Conservation (phyloP, 2,113 vertebrate genomes). For the Pelvicachromis taeniatus region DNA sequence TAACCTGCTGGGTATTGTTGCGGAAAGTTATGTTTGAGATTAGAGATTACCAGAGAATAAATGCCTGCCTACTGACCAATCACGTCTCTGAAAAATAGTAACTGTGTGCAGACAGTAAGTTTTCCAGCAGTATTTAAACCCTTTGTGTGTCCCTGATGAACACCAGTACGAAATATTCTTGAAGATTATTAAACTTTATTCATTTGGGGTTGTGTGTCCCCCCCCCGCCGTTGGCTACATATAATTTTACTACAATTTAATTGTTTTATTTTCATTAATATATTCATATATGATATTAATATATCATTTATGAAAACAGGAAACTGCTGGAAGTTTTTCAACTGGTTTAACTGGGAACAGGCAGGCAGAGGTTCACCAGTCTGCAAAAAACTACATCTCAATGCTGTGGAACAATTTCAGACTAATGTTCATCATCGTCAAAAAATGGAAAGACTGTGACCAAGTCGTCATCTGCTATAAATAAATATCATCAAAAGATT, state of each 20-base stretch:
- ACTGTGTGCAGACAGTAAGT: fast-evolving
- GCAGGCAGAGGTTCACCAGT: fast-evolving
- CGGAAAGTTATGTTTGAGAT: not conserved
- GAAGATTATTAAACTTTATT: not conserved
- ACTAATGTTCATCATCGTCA: too few relatives aligned
- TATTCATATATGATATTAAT: not conserved
- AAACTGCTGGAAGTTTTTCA: not conserved
- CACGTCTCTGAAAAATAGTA: not conserved
- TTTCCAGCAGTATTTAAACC: not conserved
- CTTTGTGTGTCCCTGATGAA: not conserved
- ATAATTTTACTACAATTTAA: not conserved
- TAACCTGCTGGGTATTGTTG: not conserved
- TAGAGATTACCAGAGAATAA: not conserved
- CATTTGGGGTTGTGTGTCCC: fast-evolving
- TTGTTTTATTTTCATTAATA: not conserved
- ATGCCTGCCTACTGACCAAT: not conserved
- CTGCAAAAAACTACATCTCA: not conserved
- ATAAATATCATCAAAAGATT: too few relatives aligned
- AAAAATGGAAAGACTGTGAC: too few relatives aligned
- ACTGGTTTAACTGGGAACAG: not conserved
- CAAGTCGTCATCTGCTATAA: too few relatives aligned
- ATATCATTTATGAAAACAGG: not conserved
- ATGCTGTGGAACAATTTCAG: too few relatives aligned
- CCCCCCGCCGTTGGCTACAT: not conserved
- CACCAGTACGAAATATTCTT: not conserved